Evolutionary conservation across 2,113 vertebrate genomes (phyloP), one percentile per base, ranked within the genome.

Genomic region (Chunga burmeisteri): DNA sequence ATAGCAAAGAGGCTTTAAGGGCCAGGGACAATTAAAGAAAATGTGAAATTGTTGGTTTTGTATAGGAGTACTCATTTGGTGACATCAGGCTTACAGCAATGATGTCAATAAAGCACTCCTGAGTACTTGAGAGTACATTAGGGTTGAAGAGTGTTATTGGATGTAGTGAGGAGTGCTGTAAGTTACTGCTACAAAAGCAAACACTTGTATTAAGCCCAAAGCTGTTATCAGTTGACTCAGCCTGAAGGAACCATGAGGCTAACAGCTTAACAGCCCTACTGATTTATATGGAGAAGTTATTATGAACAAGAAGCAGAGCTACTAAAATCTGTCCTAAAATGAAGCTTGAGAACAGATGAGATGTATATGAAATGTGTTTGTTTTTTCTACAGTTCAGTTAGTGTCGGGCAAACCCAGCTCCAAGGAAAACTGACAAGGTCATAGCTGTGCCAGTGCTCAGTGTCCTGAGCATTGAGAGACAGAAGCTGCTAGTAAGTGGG

Each of bases 151-250:
- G 25, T 2, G 3, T 36, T 36, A 9, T 10, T 59, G 52, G 11
- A 27, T 34, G 38, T 2, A 32, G 52, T 6, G 29, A 73, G 62
- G 59, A 71, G 56, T 23, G 34, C 68, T 68, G 9, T 25, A 52
- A 49, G 26, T 34, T 27, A 26, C 30, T 66, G 34, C 55, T 70
- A 2, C 4, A 9, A 88, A 73, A 90, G 49, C 44, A 83, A 44
- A 66, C 25, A 7, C 40, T 79, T 23, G 16, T 7, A 11, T 49
- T 34, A 29, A 18, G 49, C 23, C 26, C 7, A 2, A 73, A 80
- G 42, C 56, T 50, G 27, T 26, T 55, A 13, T 4, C 5, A 3
- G 26, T 18, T 1, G 1, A 23, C 6, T 15, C 1, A 78, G 34
- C 19, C 63, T 73, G 34, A 12, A 55, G 56, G 22, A 75, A 85